A percentile compares a stretch with the other conserved stretches of the same genome.
phyloP scores from a whole-genome alignment of 2,888 invertebrate genomes.

The Nephrotoma flavescens region DNA sequence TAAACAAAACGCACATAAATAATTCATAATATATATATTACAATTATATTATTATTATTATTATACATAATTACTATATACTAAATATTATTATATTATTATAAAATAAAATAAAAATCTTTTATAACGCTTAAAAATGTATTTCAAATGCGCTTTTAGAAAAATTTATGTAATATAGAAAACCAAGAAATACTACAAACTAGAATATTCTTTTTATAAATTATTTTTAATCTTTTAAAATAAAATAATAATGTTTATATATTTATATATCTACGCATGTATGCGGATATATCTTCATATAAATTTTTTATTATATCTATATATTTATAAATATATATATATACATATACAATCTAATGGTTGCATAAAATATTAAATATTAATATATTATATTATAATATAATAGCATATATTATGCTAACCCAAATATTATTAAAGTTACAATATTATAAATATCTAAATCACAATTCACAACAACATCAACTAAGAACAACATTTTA shows the following conservation, averaged over 20 bases:
- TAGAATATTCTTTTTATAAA: background rate
- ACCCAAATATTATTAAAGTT: background rate
- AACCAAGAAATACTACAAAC: background rate
- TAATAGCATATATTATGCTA: background rate
- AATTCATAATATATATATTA: background rate
- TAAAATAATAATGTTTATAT: background rate
- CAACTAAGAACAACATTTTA: background rate
- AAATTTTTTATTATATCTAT: background rate
- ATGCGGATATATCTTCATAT: background rate
- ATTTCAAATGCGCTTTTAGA: background rate
- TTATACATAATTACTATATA: background rate
- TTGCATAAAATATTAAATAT: background rate
- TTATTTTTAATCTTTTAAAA: background rate
- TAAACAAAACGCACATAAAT: background rate
- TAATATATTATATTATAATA: background rate
- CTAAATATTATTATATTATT: background rate
- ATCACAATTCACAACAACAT: background rate
- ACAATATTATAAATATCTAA: background rate
- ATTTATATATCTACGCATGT: background rate
- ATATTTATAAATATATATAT: background rate
- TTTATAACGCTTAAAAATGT: background rate
- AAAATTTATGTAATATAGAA: slow-evolving; percentile 2
- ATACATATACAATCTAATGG: background rate
- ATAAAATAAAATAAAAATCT: background rate
- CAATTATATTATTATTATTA: background rate